Base-by-base conservation (phyloP, 2,797 vertebrate species). In the Rhinophrynus dorsalis region DNA sequence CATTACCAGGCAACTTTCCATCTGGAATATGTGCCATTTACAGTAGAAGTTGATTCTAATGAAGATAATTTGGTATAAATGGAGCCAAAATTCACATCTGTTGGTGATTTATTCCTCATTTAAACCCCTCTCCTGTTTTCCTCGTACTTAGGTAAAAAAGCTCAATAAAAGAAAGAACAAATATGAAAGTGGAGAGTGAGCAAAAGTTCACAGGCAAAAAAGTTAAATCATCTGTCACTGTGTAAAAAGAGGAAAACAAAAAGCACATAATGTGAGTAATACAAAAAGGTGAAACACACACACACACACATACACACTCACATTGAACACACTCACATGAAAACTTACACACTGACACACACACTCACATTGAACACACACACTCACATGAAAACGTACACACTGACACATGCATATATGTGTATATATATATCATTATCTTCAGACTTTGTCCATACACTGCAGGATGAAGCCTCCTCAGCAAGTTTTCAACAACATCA, bases 31-130 rank as follows among this genome's bases (percentile, higher is more conserved):
- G 44, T 64, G 68, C 68, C 68, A 65, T 65, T 72, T 72, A 72
- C 68, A 65, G 68, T 72, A 72, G 60, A 72, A 50, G 60, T 64
- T 72, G 60, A 65, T 72, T 72, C 44, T 65, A 65, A 72, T 72
- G 60, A 65, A 65, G 68, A 58, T 58, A 64, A 72, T 72, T 72
- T 64, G 15, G 8, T 12, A 15, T 48, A 15, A 13, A 40, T 29
- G 2, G 60, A 72, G 68, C 68, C 68, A 72, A 72, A 64, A 64
- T 38, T 58, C 68, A 57, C 68, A 72, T 72, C 60, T 72, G 68
- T 58, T 58, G 60, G 68, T 72, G 60, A 72, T 72, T 64, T 72
- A 48, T 64, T 37, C 44, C 23, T 72, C 51, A 65, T 57, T 63
- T 64, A 72, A 63, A 65, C 51, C 32, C 23, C 15, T 57, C 68